Evolutionary conservation across 2,888 invertebrate species (phyloP), one percentile per base, ranked within the genome.

Genomic region (Strigamia crassipes): DNA sequence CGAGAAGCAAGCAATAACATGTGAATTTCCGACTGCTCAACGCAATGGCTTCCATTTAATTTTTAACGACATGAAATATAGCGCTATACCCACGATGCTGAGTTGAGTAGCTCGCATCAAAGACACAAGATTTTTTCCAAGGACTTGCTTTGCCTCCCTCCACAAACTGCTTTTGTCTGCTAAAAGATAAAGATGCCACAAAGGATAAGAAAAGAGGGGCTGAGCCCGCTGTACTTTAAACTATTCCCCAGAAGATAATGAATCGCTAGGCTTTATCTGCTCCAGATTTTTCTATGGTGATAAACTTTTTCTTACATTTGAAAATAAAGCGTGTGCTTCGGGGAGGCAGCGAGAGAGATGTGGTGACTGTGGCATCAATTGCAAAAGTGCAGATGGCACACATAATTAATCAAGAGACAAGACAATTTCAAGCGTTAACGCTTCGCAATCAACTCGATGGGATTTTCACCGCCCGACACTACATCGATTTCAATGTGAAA

Each of bases 11-110:
- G 51, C 51, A 51, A 51, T 51, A 51, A 51, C 51, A 51, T 51
- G 51, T 51, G 51, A 51, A 51, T 51, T 51, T 51, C 51, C 51
- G 51, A 51, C 51, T 51, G 51, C 51, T 51, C 51, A 51, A 51
- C 51, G 51, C 51, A 51, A 51, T 51, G 51, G 51, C 51, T 51
- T 51, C 51, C 51, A 51, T 51, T 51, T 51, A 51, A 51, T 51
- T 51, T 51, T 51, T 51, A 51, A 51, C 51, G 51, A 51, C 51
- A 51, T 51, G 51, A 51, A 51, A 51, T 51, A 51, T 51, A 51
- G 51, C 51, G 51, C 51, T 51, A 18, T 51, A 51, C n/a, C 51
- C 51, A 13, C 51, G 51, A 51, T 51, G 51, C 51, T 51, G 51
- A 51, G 51, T 51, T 51, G 51, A 51, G 51, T 51, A 51, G 51